Percentiles rank a stretch among this genome's conserved stretches.
phyloP scores from a whole-genome alignment of 2,888 invertebrate genomes.

The Aporophyla lueneburgensis region DNA sequence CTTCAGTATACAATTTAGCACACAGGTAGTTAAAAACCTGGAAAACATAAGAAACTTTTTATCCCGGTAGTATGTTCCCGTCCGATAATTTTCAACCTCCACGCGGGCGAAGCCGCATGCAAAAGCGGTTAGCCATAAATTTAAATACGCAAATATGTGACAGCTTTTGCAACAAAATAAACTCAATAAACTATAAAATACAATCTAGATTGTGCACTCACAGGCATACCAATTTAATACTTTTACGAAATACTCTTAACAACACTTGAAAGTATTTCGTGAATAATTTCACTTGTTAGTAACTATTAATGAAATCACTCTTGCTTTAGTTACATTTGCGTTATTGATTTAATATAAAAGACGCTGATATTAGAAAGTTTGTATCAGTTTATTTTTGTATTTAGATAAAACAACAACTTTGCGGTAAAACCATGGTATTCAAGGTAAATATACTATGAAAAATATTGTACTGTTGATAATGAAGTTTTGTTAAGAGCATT shows the following conservation, averaged over 20 bases:
- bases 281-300: constrained; percentile 44
- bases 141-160: background rate
- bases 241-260: constrained; percentile 43
- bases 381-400: constrained; percentile 44
- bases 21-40: no score
- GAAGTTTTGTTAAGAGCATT: background rate
- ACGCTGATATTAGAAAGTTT: constrained; percentile 20
- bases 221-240: constrained; percentile 4
- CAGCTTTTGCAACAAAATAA: background rate
- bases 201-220: constrained; percentile 16
- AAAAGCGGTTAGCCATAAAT: no score
- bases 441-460: constrained; percentile 45
- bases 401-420: constrained; percentile 24
- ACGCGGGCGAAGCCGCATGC: no score
- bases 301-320: constrained; percentile 42
- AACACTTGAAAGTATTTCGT: constrained; percentile 34
- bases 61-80: no score
- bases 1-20: no score
- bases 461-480: background rate
- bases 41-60: no score
- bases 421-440: constrained; percentile 25
- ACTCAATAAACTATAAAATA: constrained; percentile 1
- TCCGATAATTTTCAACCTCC: no score
- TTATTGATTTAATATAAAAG: constrained; percentile 55
- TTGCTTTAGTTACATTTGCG: constrained; percentile 57